Evolutionary conservation across 2,797 vertebrate species (phyloP).

Genomic region (Pangasius mekongensis): DNA sequence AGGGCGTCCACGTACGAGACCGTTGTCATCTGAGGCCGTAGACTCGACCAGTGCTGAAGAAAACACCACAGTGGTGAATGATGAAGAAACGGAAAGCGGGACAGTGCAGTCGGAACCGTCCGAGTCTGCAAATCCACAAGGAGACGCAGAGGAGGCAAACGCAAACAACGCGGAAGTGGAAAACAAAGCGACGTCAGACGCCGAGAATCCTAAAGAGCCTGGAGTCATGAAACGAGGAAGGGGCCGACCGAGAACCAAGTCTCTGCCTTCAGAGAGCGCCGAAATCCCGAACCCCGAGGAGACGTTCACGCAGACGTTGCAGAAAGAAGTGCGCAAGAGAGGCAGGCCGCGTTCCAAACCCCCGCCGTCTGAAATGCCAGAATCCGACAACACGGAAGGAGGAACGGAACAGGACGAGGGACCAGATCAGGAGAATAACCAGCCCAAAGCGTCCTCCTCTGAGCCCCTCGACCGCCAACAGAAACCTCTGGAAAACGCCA

Average conservation of each 20-base stretch:
- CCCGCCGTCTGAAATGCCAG: neutral
- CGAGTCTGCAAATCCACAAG: conserved; percentile 4
- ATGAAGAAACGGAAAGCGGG: conserved; percentile 9
- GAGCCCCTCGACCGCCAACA: neutral
- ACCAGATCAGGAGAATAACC: conserved; percentile 40
- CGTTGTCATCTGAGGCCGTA: conserved; percentile 26
- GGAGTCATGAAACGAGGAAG: conserved; percentile 46
- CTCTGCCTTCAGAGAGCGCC: conserved; percentile 13
- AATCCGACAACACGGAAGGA: conserved; percentile 31
- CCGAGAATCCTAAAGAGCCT: conserved; percentile 35
- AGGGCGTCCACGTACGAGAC: conserved; percentile 45
- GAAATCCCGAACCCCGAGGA: neutral
- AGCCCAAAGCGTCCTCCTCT: conserved; percentile 1
- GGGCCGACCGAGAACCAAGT: conserved; percentile 51
- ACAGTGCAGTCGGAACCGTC: conserved; percentile 21
- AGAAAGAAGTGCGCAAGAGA: conserved; percentile 49
- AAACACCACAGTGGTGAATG: conserved; percentile 6
- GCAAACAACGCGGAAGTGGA: neutral
- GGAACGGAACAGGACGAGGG: conserved; percentile 45
- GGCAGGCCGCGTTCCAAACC: conserved; percentile 54
- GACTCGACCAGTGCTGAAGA: conserved; percentile 38
- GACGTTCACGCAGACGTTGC: neutral
- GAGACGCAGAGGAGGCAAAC: conserved; percentile 1
- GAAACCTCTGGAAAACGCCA: conserved; percentile 1
- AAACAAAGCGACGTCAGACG: conserved; percentile 1